Conservation (phyloP, 2,888 invertebrate genomes). For the Apomyelois bistriatella region DNA sequence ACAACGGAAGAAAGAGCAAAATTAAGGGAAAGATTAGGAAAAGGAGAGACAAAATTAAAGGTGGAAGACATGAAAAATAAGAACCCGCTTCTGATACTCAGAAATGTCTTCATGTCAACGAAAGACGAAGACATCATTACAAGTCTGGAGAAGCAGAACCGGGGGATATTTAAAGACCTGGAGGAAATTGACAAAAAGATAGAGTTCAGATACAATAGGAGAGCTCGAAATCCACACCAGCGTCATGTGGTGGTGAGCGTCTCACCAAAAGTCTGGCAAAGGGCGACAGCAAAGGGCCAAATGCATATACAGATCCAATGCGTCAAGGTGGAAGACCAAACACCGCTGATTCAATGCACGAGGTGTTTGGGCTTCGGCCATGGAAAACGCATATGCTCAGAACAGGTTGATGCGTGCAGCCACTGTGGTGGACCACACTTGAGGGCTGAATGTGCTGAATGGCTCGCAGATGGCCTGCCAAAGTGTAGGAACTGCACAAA, state of each 20-base stretch:
- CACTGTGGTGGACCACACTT: slow-evolving; percentile 12
- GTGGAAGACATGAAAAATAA: neutral
- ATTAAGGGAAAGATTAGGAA: neutral
- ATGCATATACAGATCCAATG: neutral
- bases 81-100: neutral
- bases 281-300: neutral
- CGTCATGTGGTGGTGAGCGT: neutral
- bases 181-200: too few relatives aligned
- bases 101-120: neutral
- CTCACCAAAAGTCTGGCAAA: neutral
- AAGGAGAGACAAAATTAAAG: neutral
- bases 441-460: neutral
- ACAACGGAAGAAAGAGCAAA: neutral
- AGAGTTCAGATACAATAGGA: neutral
- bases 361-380: slow-evolving; percentile 8
- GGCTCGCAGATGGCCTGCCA: neutral
- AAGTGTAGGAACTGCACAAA: neutral
- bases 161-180: neutral
- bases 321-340: neutral
- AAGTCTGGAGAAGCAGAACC: neutral
- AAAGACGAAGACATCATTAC: neutral
- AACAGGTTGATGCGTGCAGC: neutral
- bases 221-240: neutral
- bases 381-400: neutral
- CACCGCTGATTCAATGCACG: neutral